Evolutionary conservation across 92 coral and sea anemone species (phyloP).

Genomic region (Epizoanthus scotinus): DNA sequence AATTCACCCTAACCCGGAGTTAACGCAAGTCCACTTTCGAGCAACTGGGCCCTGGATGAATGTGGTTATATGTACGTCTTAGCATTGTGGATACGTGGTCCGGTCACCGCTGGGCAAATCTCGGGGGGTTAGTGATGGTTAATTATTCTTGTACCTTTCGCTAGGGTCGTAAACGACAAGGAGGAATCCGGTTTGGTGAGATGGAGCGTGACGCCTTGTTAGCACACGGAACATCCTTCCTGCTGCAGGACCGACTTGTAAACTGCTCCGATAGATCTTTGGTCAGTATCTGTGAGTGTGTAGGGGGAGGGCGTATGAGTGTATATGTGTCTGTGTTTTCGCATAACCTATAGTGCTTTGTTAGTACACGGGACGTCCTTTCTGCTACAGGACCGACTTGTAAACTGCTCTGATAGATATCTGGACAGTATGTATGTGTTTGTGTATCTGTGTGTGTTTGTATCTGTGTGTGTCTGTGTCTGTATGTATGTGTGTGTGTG

Average conservation of each 20-base stretch:
- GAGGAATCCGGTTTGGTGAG: slow-evolving; percentile 98
- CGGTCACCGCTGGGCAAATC: background rate
- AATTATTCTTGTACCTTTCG: background rate
- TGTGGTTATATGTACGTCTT: too few species aligned
- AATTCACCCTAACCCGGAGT: too few species aligned
- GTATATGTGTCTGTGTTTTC: too few species aligned
- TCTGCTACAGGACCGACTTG: slow-evolving; percentile 89
- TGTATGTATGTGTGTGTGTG: too few species aligned
- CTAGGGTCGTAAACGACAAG: slow-evolving; percentile 96
- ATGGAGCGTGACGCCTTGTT: slow-evolving; percentile 97
- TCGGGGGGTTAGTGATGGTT: background rate
- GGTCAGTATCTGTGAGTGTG: slow-evolving; percentile 52
- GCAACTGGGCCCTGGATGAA: too few species aligned
- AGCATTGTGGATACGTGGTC: too few species aligned
- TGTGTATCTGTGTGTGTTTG: too few species aligned
- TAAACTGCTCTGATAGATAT: slow-evolving; percentile 95
- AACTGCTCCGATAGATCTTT: slow-evolving; percentile 93
- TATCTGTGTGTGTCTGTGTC: too few species aligned
- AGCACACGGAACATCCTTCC: slow-evolving; percentile 94
- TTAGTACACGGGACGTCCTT: slow-evolving; percentile 94
- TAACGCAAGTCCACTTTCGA: too few species aligned
- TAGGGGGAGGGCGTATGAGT: background rate
- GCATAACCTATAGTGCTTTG: slow-evolving; percentile 93
- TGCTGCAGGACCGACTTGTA: slow-evolving; percentile 93
- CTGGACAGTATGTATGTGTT: slow-evolving; percentile 53